Evolutionary conservation across 2,113 vertebrate species (phyloP).

Genomic region (Antechinus flavipes): DNA sequence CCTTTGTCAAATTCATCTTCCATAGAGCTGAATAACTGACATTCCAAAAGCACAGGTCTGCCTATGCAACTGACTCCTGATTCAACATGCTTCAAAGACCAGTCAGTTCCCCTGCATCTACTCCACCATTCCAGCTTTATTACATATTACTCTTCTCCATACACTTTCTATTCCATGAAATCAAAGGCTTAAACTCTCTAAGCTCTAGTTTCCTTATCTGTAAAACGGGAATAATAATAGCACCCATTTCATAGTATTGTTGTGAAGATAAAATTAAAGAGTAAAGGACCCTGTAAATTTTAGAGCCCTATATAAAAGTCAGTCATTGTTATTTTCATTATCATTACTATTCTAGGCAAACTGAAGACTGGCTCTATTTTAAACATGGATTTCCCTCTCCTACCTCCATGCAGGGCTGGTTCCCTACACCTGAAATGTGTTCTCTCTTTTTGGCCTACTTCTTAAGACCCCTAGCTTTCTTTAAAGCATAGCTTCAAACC

Average conservation of each 20-base stretch:
- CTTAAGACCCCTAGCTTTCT: neutral
- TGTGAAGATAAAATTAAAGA: neutral
- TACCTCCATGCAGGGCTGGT: neutral
- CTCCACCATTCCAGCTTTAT: neutral
- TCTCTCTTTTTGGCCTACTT: neutral
- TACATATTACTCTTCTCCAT: neutral
- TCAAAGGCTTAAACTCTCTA: neutral
- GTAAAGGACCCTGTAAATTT: neutral
- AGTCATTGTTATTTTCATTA: neutral
- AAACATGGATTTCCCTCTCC: neutral
- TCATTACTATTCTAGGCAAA: neutral
- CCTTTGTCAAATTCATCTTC: neutral
- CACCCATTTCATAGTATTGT: neutral
- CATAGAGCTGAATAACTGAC: neutral
- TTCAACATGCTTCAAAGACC: neutral
- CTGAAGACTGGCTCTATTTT: neutral
- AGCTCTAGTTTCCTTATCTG: neutral
- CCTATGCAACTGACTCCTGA: neutral
- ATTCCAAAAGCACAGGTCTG: neutral
- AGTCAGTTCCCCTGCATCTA: neutral
- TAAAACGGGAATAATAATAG: neutral
- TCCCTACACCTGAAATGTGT: neutral
- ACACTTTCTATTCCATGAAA: neutral
- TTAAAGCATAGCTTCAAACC: neutral
- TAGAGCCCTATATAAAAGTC: neutral